A percentile compares a stretch with the other conserved stretches of the same genome.
Evolutionary conservation across 2,113 vertebrate genomes (phyloP).

Genomic region (Shinisaurus crocodilurus): DNA sequence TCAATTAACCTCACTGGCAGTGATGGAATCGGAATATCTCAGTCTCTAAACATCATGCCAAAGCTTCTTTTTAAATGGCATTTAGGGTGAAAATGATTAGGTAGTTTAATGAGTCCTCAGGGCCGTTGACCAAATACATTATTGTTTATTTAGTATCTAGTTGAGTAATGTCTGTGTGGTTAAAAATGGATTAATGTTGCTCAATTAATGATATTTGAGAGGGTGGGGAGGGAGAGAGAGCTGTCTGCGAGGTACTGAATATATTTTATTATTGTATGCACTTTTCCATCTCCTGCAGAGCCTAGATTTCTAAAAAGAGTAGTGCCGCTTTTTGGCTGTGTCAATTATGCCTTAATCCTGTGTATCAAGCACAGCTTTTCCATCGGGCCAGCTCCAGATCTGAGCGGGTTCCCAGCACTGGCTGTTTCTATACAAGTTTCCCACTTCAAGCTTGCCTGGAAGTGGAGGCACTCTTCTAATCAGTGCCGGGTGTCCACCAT

Average conservation of each 20-base stretch:
- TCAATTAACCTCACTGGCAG: not conserved
- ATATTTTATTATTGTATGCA: not conserved
- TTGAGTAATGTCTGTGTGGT: slow-evolving; percentile 21
- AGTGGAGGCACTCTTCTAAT: not conserved
- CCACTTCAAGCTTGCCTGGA: not conserved
- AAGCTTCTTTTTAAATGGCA: slow-evolving; percentile 21
- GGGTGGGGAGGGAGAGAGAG: not conserved
- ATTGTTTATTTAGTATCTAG: slow-evolving; percentile 30
- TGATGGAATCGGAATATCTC: not conserved
- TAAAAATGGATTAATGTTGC: slow-evolving; percentile 21
- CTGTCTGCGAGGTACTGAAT: not conserved
- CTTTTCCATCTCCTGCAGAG: not conserved
- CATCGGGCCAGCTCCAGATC: not conserved
- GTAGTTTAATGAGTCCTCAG: slow-evolving; percentile 30
- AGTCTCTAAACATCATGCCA: slow-evolving; percentile 17
- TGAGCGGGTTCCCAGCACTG: too few relatives aligned
- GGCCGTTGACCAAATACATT: slow-evolving; percentile 22
- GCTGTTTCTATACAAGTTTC: not conserved
- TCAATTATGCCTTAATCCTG: not conserved
- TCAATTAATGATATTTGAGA: slow-evolving; percentile 1
- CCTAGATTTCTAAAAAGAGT: not conserved
- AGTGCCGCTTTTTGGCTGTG: too few relatives aligned
- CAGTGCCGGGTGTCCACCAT: not conserved
- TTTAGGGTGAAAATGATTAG: slow-evolving; percentile 30
- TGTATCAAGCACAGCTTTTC: not conserved